A percentile compares a stretch with the other conserved stretches of the same genome.
Conservation (phyloP, 1,140 invertebrate genomes). For the Ooceraea biroi region DNA sequence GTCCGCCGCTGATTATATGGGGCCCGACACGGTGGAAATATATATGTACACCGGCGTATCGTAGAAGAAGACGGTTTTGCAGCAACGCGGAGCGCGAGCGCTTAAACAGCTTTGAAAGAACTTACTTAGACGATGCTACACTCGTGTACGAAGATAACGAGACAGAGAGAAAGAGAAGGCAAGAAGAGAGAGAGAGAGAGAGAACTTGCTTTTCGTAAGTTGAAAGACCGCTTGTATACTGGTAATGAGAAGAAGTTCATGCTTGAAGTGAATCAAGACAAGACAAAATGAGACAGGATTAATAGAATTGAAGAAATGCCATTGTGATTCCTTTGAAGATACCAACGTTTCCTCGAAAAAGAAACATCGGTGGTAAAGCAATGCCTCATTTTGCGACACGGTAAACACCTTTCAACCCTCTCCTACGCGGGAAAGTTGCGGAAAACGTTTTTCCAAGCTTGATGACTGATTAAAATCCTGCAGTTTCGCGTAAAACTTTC, state of each 20-base stretch:
- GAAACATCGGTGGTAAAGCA: too few species aligned
- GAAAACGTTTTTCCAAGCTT: not conserved
- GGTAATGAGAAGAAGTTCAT: not conserved
- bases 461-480: not conserved
- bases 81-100: not conserved
- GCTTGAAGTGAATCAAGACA: not conserved
- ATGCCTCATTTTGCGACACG: too few species aligned
- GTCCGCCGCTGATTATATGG: constrained; percentile 33
- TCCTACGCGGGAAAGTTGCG: too few species aligned
- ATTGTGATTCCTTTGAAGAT: not conserved
- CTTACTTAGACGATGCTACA: not conserved
- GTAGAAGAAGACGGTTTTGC: constrained; percentile 21
- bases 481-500: not conserved
- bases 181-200: not conserved
- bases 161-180: too few species aligned
- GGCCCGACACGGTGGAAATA: constrained; percentile 5
- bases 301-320: not conserved
- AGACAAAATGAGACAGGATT: not conserved
- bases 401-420: too few species aligned
- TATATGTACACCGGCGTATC: not conserved
- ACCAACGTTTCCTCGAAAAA: too few species aligned
- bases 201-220: not conserved
- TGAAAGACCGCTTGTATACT: not conserved
- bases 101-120: not conserved
- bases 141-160: constrained; percentile 18